These are phyloP conservation scores for Carlito syrichta DNA, from an alignment of 2,113 vertebrate genomes.

Conservation along the genomic window DNA sequence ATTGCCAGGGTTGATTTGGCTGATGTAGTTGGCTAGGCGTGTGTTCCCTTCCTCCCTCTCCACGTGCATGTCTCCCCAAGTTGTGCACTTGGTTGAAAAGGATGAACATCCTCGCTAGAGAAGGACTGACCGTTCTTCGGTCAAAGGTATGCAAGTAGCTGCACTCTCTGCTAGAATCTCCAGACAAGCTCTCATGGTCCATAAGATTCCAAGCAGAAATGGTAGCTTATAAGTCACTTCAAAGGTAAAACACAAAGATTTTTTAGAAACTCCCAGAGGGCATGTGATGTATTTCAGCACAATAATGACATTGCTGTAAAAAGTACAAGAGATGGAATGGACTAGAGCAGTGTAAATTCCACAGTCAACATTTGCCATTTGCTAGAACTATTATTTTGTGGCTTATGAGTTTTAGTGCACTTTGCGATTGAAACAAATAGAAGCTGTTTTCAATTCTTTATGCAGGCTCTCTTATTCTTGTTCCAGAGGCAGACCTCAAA, in stretches of 20 bases:
- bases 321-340: rapidly evolving
- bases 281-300: rapidly evolving
- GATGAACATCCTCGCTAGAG: too few species aligned
- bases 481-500: background rate
- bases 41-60: too few species aligned
- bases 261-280: rapidly evolving
- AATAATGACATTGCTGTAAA: rapidly evolving
- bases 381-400: background rate
- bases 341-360: rapidly evolving
- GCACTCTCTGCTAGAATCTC: too few species aligned
- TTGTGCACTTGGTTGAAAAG: too few species aligned
- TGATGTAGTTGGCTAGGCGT: too few species aligned
- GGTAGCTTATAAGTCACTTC: background rate
- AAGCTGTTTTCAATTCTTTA: background rate
- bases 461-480: rapidly evolving
- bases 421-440: background rate
- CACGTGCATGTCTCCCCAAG: too few species aligned
- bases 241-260: background rate
- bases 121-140: too few species aligned
- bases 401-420: background rate
- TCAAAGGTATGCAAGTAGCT: too few species aligned
- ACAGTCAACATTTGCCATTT: background rate
- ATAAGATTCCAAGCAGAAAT: background rate
- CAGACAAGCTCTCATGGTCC: too few species aligned
- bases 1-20: too few species aligned